Evolutionary conservation across 2,113 vertebrate species (phyloP), one percentile per base, ranked within the genome.

Genomic region (Ceuthmochares aereus): DNA sequence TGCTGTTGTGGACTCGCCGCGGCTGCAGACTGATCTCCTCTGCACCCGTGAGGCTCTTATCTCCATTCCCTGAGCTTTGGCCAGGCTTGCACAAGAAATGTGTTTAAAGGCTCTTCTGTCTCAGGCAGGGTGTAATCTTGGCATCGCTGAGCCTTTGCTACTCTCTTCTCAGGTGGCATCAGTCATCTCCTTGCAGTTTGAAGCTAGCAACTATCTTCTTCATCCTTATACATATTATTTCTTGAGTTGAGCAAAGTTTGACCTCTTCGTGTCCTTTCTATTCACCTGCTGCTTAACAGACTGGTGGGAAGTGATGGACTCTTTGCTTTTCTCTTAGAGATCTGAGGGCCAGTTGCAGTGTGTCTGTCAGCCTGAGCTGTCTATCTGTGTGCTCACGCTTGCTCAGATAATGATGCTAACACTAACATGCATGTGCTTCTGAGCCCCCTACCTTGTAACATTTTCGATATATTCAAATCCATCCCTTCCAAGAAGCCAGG

Each of bases 221-320:
- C 96, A 96, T 95, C 93, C 82, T 87, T 60, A 52, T 49, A 91
- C 22, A 7, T 51, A 70, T 92, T 90, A 87, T 95, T 96, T 89
- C 93, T 94, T 60, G 68, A 94, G 79, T 4, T 78, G 83, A 84
- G 95, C 75, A 84, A 77, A 93, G 85, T 81, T 45, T 95, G 96
- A 96, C 92, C 92, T 96, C 73, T 93, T 59, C 0, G 3, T 86
- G 92, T 96, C 88, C 95, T 96, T 90, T 94, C 72, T 88, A 86
- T 90, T 95, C 95, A 85, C 96, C 96, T 62, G 93, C 93, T 96
- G 95, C 85, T 96, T 81, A 32, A 86, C 82, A 84, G 92, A 92
- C 72, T 96, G 85, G 83, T 73, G 56, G 95, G 76, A 93, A 90
- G 68, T 40, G 72, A 64, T 56, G 85, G 93, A 84, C 83, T 95